phyloP scores from a whole-genome alignment of 1,140 invertebrate genomes.

The Bombus balteatus region DNA sequence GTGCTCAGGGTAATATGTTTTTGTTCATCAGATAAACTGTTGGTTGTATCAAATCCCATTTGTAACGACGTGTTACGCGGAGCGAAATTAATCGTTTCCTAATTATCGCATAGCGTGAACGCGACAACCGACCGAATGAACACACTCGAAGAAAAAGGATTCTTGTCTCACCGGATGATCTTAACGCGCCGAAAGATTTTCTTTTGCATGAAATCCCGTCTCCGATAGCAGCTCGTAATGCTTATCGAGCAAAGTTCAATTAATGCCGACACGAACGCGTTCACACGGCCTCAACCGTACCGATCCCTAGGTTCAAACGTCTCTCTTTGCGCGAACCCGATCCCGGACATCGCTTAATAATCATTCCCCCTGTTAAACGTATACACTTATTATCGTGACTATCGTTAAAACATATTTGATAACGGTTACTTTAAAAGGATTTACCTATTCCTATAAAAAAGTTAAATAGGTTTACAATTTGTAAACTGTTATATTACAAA shows the following conservation, averaged over 20 bases:
- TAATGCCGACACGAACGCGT: conserved; percentile 34
- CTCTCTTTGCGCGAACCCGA: background rate
- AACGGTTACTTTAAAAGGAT: too few relatives aligned
- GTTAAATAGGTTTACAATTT: too few relatives aligned
- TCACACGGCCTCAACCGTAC: background rate
- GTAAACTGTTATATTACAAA: too few relatives aligned
- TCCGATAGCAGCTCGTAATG: conserved; percentile 10
- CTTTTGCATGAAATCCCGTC: conserved; percentile 35
- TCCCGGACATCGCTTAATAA: background rate
- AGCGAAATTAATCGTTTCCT: conserved; percentile 68
- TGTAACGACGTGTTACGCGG: conserved; percentile 58
- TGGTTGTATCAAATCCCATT: conserved; percentile 56
- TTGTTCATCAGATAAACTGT: conserved; percentile 62
- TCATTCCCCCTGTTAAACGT: background rate
- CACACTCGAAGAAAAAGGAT: conserved; percentile 51
- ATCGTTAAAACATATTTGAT: background rate
- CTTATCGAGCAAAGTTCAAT: conserved; percentile 36
- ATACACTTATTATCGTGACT: background rate
- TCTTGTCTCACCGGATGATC: conserved; percentile 52
- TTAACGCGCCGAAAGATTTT: conserved; percentile 46
- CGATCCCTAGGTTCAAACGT: background rate
- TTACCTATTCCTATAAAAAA: too few relatives aligned
- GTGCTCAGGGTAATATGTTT: conserved; percentile 59
- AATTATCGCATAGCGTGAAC: conserved; percentile 70
- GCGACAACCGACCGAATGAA: conserved; percentile 21